These are phyloP conservation scores for Cynocephalus volans DNA, from an alignment of 2,113 vertebrate genomes.

Conservation along the genomic window DNA sequence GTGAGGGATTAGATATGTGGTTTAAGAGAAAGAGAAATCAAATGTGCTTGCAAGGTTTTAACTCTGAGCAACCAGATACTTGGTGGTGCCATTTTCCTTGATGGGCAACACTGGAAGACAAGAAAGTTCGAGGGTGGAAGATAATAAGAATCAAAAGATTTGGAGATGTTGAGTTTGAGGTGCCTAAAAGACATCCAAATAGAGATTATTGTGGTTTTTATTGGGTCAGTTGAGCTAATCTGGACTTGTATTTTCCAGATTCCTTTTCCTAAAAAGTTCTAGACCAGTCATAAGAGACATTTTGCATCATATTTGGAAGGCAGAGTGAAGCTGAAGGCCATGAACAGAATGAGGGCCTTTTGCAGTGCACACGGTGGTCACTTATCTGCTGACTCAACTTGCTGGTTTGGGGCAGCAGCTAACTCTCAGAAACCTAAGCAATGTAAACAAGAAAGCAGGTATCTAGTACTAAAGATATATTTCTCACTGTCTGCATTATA, in stretches of 20 bases:
- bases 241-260: neutral
- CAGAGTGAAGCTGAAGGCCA: neutral
- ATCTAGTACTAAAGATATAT: neutral
- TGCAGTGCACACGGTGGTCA: neutral
- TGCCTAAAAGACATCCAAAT: neutral
- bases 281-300: neutral
- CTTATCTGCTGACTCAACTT: neutral
- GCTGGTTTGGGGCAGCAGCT: neutral
- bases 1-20: accelerated
- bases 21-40: neutral
- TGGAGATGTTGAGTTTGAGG: neutral
- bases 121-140: neutral
- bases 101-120: neutral
- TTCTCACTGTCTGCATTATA: neutral
- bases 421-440: neutral
- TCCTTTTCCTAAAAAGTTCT: neutral
- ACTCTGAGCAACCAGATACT: neutral
- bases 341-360: neutral
- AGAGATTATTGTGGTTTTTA: neutral
- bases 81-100: neutral
- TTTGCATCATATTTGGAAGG: neutral
- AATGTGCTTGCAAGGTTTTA: neutral
- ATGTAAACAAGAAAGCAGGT: neutral
- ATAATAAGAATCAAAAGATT: neutral
- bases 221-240: neutral